Evolutionary conservation across 2,113 vertebrate genomes (phyloP).

Genomic region (Benitochromis conjunctus): DNA sequence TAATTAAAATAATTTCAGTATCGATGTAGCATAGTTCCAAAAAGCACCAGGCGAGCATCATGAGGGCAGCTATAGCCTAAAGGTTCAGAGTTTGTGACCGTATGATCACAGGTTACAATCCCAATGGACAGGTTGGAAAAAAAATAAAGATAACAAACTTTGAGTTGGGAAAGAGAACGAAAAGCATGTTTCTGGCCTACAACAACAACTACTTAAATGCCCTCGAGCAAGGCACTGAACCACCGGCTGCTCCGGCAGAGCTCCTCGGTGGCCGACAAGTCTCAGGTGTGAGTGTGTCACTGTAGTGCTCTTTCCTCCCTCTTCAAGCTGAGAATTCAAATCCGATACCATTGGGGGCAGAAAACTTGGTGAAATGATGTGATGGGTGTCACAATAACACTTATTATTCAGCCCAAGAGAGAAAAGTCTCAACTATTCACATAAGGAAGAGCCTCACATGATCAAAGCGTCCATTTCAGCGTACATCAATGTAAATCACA

Average conservation of each 20-base stretch:
- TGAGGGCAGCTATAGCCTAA: slow-evolving; percentile 36
- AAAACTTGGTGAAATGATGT: neutral
- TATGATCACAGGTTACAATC: slow-evolving; percentile 47
- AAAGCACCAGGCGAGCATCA: slow-evolving; percentile 60
- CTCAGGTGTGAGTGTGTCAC: neutral
- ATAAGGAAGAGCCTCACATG: neutral
- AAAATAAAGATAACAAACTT: neutral
- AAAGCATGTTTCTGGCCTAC: slow-evolving; percentile 27
- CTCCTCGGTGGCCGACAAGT: slow-evolving; percentile 23
- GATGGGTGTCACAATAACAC: neutral
- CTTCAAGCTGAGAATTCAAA: neutral
- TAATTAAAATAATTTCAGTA: neutral
- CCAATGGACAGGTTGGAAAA: slow-evolving; percentile 15
- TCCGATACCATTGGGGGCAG: neutral
- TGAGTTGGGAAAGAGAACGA: slow-evolving; percentile 9
- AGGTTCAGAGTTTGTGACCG: slow-evolving; percentile 42
- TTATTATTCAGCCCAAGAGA: neutral
- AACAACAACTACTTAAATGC: slow-evolving; percentile 28
- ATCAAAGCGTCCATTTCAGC: neutral
- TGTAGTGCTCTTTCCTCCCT: neutral
- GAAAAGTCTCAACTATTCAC: neutral
- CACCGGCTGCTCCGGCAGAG: slow-evolving; percentile 17
- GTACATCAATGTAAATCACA: neutral
- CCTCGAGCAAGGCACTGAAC: slow-evolving; percentile 68
- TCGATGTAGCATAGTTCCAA: slow-evolving; percentile 52